These are phyloP conservation scores for Dolichoris vasculosae DNA, from an alignment of 1,140 invertebrate genomes.

Conservation along the genomic window DNA sequence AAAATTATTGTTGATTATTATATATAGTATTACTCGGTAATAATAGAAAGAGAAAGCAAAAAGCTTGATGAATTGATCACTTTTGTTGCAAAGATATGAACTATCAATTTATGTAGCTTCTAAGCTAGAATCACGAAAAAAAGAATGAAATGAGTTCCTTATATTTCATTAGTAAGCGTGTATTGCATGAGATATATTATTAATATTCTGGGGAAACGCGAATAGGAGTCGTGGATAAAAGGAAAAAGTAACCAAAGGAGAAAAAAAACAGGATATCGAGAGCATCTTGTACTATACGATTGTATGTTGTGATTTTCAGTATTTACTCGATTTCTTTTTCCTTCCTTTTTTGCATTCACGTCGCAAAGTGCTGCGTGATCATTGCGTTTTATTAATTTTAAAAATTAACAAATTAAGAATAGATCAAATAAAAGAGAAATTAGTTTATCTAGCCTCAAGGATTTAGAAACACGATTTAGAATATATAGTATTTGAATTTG, in stretches of 20 bases:
- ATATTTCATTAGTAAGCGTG: slow-evolving; percentile 36
- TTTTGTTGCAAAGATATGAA: slow-evolving; percentile 32
- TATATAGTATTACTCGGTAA: slow-evolving; percentile 23
- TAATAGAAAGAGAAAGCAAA: slow-evolving; percentile 29
- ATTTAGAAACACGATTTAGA: neutral
- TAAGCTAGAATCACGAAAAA: slow-evolving; percentile 16
- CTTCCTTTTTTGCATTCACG: slow-evolving; percentile 45
- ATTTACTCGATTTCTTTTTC: slow-evolving; percentile 53
- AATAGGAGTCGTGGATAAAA: slow-evolving; percentile 21
- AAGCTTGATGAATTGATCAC: slow-evolving; percentile 20
- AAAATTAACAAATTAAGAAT: slow-evolving; percentile 18
- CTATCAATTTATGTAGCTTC: slow-evolving; percentile 8
- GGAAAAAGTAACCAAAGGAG: slow-evolving; percentile 47
- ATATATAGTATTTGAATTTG: slow-evolving; percentile 24
- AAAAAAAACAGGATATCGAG: slow-evolving; percentile 49
- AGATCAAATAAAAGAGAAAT: slow-evolving; percentile 24
- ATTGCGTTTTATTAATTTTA: slow-evolving; percentile 37
- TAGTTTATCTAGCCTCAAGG: slow-evolving; percentile 6
- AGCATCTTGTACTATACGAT: slow-evolving; percentile 61
- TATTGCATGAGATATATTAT: slow-evolving; percentile 39
- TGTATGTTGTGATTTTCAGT: slow-evolving; percentile 49
- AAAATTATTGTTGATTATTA: slow-evolving; percentile 46
- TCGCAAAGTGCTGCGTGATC: slow-evolving; percentile 20
- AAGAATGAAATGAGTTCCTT: slow-evolving; percentile 43
- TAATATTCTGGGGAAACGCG: slow-evolving; percentile 22